A percentile compares a stretch with the other conserved stretches of the same genome.
phyloP scores from a whole-genome alignment of 2,797 vertebrate species.

The Hephaestus fuliginosus region DNA sequence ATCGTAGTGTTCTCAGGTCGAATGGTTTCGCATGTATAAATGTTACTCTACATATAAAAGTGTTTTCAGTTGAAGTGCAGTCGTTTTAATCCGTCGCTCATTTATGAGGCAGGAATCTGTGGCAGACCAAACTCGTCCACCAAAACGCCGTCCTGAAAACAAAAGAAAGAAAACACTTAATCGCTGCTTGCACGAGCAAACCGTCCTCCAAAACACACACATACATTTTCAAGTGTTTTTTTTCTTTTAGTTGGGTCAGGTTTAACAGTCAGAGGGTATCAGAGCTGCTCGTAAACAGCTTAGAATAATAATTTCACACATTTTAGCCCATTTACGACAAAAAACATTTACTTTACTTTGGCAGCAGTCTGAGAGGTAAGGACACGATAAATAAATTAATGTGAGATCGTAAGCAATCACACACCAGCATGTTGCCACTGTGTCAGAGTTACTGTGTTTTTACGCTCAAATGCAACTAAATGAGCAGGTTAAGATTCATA shows the following conservation, averaged over 20 bases:
- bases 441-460: background rate
- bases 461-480: background rate
- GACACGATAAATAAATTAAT: background rate
- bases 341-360: background rate
- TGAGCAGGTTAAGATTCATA: background rate
- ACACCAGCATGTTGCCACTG: background rate
- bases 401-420: background rate
- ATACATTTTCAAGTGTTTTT: background rate
- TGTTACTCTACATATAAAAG: slow-evolving; percentile 85
- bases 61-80: slow-evolving; percentile 78
- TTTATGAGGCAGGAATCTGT: slow-evolving; percentile 96
- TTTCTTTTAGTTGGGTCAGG: background rate
- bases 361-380: background rate
- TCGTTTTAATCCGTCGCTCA: slow-evolving; percentile 45
- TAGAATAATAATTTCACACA: background rate
- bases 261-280: background rate
- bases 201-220: background rate
- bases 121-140: slow-evolving; percentile 98
- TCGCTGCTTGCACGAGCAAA: background rate
- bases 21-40: slow-evolving; percentile 79
- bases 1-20: slow-evolving; percentile 75
- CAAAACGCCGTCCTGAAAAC: slow-evolving; percentile 93
- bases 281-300: background rate
- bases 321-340: background rate
- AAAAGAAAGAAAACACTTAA: slow-evolving; percentile 15